These are phyloP conservation scores for Netelia fuscicornis DNA, from an alignment of 2,888 invertebrate genomes.

Conservation along the genomic window DNA sequence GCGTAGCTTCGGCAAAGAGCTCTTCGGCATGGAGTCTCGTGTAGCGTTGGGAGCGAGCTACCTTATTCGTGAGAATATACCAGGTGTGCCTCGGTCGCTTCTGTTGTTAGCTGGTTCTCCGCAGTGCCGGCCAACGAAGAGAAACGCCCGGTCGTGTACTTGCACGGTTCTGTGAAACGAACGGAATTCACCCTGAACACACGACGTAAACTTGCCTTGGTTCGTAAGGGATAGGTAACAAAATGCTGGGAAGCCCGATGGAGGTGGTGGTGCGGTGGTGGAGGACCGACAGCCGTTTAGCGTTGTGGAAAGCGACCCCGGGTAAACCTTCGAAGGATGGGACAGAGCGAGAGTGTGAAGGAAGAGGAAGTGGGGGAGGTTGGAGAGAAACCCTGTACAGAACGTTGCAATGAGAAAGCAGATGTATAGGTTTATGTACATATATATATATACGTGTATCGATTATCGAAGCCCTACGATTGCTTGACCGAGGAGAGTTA, in stretches of 20 bases:
- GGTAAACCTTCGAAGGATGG: constrained; percentile 21
- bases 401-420: background rate
- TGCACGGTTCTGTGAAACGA: constrained; percentile 19
- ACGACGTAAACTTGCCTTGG: constrained; percentile 49
- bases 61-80: constrained; percentile 59
- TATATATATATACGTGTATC: constrained; percentile 69
- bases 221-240: constrained; percentile 45
- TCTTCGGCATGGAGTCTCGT: background rate
- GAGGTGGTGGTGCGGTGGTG: constrained; percentile 13
- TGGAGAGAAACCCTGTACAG: constrained; percentile 45
- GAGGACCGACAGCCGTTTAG: constrained; percentile 75
- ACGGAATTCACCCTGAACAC: constrained; percentile 41
- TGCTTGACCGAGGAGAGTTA: constrained; percentile 69
- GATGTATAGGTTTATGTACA: background rate
- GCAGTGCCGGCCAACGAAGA: constrained; percentile 2
- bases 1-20: constrained; percentile 1
- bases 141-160: background rate
- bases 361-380: background rate
- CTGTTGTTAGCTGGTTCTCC: constrained; percentile 41
- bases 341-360: constrained; percentile 23
- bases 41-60: background rate
- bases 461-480: constrained; percentile 77
- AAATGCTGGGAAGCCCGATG: constrained; percentile 38
- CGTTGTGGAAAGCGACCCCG: constrained; percentile 59
- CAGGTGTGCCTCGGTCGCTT: constrained; percentile 56